Evolutionary conservation across 2,888 invertebrate genomes (phyloP), one percentile per base, ranked within the genome.

Genomic region (Tetropium fuscum): DNA sequence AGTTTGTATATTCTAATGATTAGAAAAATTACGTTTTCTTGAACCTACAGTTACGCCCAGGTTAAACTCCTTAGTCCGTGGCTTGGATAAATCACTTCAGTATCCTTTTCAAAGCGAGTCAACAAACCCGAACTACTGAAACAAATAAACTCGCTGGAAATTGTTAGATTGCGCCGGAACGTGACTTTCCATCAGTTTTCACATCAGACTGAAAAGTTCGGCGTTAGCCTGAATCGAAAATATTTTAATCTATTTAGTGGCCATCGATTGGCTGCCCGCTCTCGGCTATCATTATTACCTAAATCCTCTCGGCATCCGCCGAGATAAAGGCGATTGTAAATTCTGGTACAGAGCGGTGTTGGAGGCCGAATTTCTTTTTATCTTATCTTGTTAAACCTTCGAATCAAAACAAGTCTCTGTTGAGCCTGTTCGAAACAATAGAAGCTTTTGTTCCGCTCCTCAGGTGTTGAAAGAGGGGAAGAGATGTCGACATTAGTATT

Each of bases 161-260:
- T 41, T 27, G 16, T 27, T 44, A 44, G 25, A 43, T 22, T 43
- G 10, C 13, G 10, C 8, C 13, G 27, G 15, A 16, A 44, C 27
- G 25, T 15, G 27, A 25, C 27, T 44, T 13, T 13, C 15, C 34
- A 7, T 34, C 34, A 15, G 34, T 13, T 13, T 13, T 3, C 36
- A n/a, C n/a, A 41, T 20, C 15, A 27, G 27, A 27, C 16, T 13
- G 44, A 47, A 53, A 53, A 25, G 47, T 58, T 19, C 10, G 25
- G 41, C 48, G 53, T 47, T 53, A 47, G 47, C 32, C 48, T 27
- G 38, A 43, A 53, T 43, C 27, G 54, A 49, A 38, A 54, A 59
- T 49, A 54, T 54, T 59, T 59, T 59, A 59, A 59, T 54, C 44
- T 47, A 36, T 59, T 59, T 47, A 56, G 53, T 27, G 22, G 7